These are phyloP conservation scores for Cantharis nigra DNA, from an alignment of 2,888 invertebrate genomes.

Conservation along the genomic window DNA sequence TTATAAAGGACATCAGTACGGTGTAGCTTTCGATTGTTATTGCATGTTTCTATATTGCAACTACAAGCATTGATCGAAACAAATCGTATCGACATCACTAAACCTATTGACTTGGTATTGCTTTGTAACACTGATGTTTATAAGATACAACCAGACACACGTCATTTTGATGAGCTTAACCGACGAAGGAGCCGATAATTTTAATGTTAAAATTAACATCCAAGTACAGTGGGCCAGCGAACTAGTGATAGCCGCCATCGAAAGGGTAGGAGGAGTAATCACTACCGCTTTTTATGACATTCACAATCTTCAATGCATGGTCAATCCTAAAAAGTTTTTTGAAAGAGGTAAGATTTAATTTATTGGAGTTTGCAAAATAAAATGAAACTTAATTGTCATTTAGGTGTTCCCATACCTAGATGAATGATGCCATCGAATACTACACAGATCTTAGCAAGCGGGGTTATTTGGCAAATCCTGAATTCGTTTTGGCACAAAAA, in stretches of 20 bases:
- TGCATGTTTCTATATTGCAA: constrained; percentile 63
- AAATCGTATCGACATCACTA: constrained; percentile 74
- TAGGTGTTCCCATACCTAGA: constrained; percentile 81
- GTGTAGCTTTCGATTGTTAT: constrained; percentile 35
- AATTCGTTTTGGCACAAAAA: constrained; percentile 81
- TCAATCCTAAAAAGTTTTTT: constrained; percentile 83
- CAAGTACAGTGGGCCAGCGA: constrained; percentile 97
- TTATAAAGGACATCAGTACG: constrained; percentile 90
- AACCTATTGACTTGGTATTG: constrained; percentile 87
- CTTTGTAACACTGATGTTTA: constrained; percentile 83
- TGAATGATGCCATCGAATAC: constrained; percentile 90
- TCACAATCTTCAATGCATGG: constrained; percentile 73
- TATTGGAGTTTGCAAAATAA: not conserved
- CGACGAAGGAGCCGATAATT: constrained; percentile 88
- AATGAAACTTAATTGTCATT: constrained; percentile 2
- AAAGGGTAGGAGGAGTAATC: constrained; percentile 90
- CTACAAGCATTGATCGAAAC: constrained; percentile 91
- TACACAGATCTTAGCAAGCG: constrained; percentile 83
- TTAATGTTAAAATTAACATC: constrained; percentile 87
- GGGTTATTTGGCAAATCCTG: constrained; percentile 95
- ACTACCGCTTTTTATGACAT: constrained; percentile 93
- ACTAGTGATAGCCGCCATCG: constrained; percentile 91
- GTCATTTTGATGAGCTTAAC: constrained; percentile 91
- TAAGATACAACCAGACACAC: constrained; percentile 66
- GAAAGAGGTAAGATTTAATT: constrained; percentile 59